Evolutionary conservation across 2,113 vertebrate species (phyloP).

Genomic region (Syrrhaptes paradoxus): DNA sequence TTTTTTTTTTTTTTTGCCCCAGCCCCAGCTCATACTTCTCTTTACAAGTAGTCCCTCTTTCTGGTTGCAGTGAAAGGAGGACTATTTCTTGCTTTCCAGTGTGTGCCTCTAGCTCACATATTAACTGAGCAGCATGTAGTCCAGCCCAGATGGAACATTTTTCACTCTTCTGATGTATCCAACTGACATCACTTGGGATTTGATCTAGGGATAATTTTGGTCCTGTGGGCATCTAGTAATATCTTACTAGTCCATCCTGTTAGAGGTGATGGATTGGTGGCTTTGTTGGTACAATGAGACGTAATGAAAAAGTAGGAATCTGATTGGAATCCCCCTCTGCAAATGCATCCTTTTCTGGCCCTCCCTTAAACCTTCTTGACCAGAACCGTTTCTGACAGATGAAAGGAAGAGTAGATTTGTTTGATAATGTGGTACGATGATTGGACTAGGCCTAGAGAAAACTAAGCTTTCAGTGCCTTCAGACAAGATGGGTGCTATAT

Average conservation of each 20-base stretch:
- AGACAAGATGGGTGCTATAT: neutral
- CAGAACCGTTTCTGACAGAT: neutral
- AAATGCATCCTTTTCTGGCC: neutral
- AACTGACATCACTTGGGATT: neutral
- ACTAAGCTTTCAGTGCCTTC: neutral
- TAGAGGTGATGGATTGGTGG: neutral
- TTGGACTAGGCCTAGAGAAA: neutral
- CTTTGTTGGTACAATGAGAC: neutral
- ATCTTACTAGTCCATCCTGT: neutral
- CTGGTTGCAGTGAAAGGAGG: neutral
- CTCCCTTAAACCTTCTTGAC: neutral
- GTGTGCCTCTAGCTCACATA: fast-evolving
- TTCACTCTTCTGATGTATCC: neutral
- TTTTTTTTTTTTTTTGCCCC: neutral
- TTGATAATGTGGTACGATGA: neutral
- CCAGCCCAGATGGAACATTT: neutral
- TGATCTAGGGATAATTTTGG: neutral
- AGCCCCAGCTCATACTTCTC: neutral
- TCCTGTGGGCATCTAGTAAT: neutral
- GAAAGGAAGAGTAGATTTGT: neutral
- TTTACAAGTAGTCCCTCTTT: neutral
- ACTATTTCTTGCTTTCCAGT: neutral
- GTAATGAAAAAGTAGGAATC: neutral
- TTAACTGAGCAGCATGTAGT: neutral
- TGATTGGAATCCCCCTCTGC: neutral